Evolutionary conservation across 37 sponge, comb jelly and placozoan species (phyloP), one percentile per base, ranked within the genome.

Genomic region (Amphimedon queenslandica): DNA sequence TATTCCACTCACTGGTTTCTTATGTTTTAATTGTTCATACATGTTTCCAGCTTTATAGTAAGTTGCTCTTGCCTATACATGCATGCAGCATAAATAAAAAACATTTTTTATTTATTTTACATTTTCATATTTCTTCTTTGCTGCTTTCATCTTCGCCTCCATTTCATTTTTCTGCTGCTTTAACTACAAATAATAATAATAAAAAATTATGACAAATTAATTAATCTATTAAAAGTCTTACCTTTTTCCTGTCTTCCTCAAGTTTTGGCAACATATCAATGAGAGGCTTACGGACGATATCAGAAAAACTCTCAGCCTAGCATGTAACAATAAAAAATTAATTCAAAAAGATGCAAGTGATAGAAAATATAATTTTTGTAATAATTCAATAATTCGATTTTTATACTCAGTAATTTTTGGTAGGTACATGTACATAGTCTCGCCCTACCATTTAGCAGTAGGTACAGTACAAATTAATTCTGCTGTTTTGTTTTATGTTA

Each of bases 181-280:
- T 21, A 80, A 56, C 73, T 72, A 42, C 6, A 38, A 1, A 24
- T 42, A 64, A 77, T 55, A 66, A 70, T 61, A 38, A 41, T 18
- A 27, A n/a, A n/a, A n/a, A n/a, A 1, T 5, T 43, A 24, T 37
- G 1, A 13, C 33, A 42, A 28, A 24, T 29, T 23, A 29, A 58
- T 39, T 3, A 6, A 55, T 1, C n/a, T 21, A 37, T 58, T 8
- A 36, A 6, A 28, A 16, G n/a, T 20, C 82, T 63, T 43, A 89
- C 89, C 38, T 75, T 82, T 47, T 40, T 83, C 43, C 78, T 79
- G 11, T 61, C 60, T 11, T 80, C 84, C 27, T 89, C 89, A 51
- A 89, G 80, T 2, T 71, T 55, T 35, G 89, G 89, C 23, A 79
- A 66, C 25, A 89, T 64, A 0, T 79, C 84, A 21, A 66, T 20